phyloP scores from a whole-genome alignment of 2,888 invertebrate genomes.

The Drosophila anomalata region DNA sequence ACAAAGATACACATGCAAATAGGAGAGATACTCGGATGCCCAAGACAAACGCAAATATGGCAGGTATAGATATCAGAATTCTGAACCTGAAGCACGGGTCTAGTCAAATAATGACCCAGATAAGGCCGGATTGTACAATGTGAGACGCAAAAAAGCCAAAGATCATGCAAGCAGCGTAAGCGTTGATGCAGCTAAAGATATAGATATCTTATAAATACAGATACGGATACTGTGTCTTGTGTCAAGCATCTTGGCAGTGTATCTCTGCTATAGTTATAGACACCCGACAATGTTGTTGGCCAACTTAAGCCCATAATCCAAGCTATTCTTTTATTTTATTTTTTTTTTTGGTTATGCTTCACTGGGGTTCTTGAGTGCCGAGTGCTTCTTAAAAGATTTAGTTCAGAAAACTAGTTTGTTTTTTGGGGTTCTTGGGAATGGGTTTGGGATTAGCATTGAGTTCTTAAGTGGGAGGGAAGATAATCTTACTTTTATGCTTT shows the following conservation, averaged over 20 bases:
- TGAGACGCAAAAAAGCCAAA: conserved; percentile 39
- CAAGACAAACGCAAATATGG: conserved; percentile 7
- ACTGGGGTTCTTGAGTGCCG: neutral
- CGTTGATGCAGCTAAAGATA: conserved; percentile 1
- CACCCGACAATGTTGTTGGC: conserved; percentile 27
- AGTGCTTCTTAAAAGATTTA: neutral
- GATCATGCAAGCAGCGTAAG: neutral
- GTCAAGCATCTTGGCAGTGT: conserved; percentile 5
- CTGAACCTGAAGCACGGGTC: conserved; percentile 37
- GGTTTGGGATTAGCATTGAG: neutral
- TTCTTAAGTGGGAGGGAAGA: no score
- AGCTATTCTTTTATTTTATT: neutral
- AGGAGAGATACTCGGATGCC: neutral
- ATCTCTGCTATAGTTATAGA: conserved; percentile 11
- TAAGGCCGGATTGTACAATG: conserved; percentile 60
- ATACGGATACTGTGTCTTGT: conserved; percentile 12
- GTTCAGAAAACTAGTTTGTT: neutral
- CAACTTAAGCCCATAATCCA: conserved; percentile 23
- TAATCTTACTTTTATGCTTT: no score
- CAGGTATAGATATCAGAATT: conserved; percentile 28
- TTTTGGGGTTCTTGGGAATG: neutral
- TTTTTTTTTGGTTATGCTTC: conserved; percentile 7
- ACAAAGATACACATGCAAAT: conserved; percentile 7
- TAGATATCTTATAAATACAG: conserved; percentile 12
- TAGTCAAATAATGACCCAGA: conserved; percentile 69